Evolutionary conservation across 1,140 invertebrate genomes (phyloP).

Genomic region (Saccostrea cuccullata): DNA sequence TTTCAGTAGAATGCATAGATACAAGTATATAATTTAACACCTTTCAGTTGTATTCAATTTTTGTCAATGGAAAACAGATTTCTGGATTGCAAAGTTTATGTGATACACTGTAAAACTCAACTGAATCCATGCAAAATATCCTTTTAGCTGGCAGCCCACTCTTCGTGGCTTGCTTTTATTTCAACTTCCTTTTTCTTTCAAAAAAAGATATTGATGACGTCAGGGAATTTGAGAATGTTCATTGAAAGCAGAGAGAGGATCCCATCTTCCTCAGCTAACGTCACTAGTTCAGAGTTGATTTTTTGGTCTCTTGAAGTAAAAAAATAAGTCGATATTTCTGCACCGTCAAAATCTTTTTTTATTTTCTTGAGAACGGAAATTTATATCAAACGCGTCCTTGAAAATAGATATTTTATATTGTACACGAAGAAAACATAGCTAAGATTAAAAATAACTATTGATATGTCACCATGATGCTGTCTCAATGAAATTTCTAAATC

Average conservation of each 20-base stretch:
- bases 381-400: not conserved
- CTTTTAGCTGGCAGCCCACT: not conserved
- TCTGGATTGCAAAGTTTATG: no score
- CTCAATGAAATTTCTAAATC: not conserved
- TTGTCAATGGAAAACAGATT: no score
- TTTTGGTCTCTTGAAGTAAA: not conserved
- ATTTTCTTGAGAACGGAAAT: not conserved
- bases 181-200: not conserved
- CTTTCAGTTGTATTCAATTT: no score
- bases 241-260: not conserved
- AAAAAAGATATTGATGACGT: not conserved
- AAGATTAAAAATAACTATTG: not conserved
- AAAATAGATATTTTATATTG: not conserved
- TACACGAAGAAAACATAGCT: no score
- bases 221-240: not conserved
- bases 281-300: conserved; percentile 15
- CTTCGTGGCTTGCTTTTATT: not conserved
- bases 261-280: not conserved
- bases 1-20: no score
- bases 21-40: no score
- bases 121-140: no score
- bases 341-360: not conserved
- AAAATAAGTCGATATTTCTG: not conserved
- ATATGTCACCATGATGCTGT: not conserved
- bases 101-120: no score